A percentile compares a stretch with the other conserved stretches of the same genome.
Evolutionary conservation across 35 echinoderm and acorn worm species (phyloP).

Genomic region (Hemicentrotus pulcherrimus): DNA sequence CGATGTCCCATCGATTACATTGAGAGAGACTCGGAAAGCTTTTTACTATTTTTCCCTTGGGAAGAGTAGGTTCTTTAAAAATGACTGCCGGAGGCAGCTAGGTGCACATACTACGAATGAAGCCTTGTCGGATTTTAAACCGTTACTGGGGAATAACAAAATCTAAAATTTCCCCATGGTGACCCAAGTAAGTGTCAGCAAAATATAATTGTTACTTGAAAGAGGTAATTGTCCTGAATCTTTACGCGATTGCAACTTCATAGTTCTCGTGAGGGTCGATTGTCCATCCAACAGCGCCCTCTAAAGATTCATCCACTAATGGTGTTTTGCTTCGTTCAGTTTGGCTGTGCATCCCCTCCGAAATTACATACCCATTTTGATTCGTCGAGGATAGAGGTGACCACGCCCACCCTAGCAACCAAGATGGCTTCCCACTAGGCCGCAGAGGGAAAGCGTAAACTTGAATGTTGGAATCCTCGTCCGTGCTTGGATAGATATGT

Average conservation of each 20-base stretch:
- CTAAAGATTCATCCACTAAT: not conserved
- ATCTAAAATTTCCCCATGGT: too few relatives aligned
- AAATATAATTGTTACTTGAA: too few relatives aligned
- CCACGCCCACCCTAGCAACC: conserved; percentile 39
- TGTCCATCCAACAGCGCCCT: not conserved
- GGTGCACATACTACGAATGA: too few relatives aligned
- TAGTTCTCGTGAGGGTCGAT: not conserved
- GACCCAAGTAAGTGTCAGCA: too few relatives aligned
- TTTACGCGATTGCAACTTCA: not conserved
- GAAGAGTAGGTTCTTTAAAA: too few relatives aligned
- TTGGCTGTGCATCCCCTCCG: not conserved
- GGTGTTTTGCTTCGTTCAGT: not conserved
- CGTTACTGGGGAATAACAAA: too few relatives aligned
- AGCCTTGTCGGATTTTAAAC: too few relatives aligned
- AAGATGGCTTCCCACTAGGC: conserved; percentile 25
- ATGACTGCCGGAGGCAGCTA: too few relatives aligned
- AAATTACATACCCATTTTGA: not conserved
- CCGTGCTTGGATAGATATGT: not conserved
- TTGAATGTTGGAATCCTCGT: conserved; percentile 35
- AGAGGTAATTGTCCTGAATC: too few relatives aligned
- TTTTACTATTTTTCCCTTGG: too few relatives aligned
- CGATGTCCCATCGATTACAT: too few relatives aligned
- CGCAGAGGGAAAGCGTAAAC: conserved; percentile 22
- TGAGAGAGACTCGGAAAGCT: too few relatives aligned
- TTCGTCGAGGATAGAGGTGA: not conserved